Base-by-base conservation (phyloP, 2,888 invertebrate genomes). In the Piscicola geometra region DNA sequence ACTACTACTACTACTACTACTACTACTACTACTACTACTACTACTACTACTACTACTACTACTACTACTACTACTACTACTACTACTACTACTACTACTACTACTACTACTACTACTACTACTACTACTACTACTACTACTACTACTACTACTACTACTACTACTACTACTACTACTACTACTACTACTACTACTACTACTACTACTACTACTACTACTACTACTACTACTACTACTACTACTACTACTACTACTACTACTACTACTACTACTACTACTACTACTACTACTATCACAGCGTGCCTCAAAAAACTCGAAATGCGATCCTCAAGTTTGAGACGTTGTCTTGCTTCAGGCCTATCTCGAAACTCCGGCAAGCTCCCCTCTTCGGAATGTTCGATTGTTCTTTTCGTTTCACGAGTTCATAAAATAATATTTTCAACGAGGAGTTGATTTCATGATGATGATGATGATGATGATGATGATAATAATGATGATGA, bases 61-160 rank as follows among this genome's bases (percentile, higher is more conserved):
- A 66, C 66, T 66, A 66, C 66, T 66, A 66, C 66, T 66, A 66
- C 66, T 66, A 66, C 66, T 66, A 66, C 66, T 66, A 66, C 66
- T 66, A 66, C 66, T 66, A 66, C 66, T 66, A 66, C 66, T 66
- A 66, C 66, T 66, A 66, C 66, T 66, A 66, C 66, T 66, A 66
- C 66, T 66, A 35, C 70, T 71, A 75, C 75, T 75, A 73, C 75
- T 75, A 73, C 75, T 75, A 73, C 70, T 75, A 73, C 75, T 75
- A 75, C 75, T 75, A 73, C 75, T 75, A 71, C 71, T 71, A 71
- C 71, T 71, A 71, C 71, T 71, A 71, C 71, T 71, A 71, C 71
- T 71, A 71, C 71, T 71, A 71, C 71, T 71, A 71, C 71, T 71
- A 71, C 71, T 71, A 71, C 71, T 71, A 71, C 71, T 69, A 69